Percentiles rank a stretch among this genome's conserved stretches.
Evolutionary conservation across 2,888 invertebrate genomes (phyloP).

Genomic region (Bombylius major): DNA sequence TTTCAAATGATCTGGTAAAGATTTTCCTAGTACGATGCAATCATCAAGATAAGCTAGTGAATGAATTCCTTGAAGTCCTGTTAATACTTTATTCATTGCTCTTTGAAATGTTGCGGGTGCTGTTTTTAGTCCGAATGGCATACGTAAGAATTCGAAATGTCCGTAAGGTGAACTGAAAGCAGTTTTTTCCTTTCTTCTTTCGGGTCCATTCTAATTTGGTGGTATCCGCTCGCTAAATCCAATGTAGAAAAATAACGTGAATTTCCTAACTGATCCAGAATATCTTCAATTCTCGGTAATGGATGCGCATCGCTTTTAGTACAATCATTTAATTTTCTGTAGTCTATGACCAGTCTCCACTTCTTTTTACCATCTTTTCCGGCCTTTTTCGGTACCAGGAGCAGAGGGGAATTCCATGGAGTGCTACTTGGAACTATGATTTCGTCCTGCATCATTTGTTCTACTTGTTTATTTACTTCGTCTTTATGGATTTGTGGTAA

Average conservation of each 20-base stretch:
- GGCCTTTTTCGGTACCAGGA: background rate
- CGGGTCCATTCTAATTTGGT: conserved; percentile 24
- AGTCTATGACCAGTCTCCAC: background rate
- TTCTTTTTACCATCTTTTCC: background rate
- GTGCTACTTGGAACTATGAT: conserved; percentile 19
- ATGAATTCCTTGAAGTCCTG: conserved; percentile 20
- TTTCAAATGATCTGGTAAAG: conserved; percentile 1
- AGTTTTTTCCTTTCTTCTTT: conserved; percentile 10
- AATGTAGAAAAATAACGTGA: conserved; percentile 25
- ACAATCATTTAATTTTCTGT: conserved; percentile 5
- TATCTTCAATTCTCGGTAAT: conserved; percentile 11
- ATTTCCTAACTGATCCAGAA: conserved; percentile 13
- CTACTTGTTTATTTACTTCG: background rate
- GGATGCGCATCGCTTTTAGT: conserved; percentile 9
- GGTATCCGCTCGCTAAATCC: conserved; percentile 30
- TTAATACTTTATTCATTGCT: conserved; percentile 27
- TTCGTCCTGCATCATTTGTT: conserved; percentile 18
- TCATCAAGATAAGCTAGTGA: conserved; percentile 8
- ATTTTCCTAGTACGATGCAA: conserved; percentile 11
- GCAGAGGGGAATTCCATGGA: conserved; percentile 12
- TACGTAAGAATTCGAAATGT: conserved; percentile 23
- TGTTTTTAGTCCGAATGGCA: background rate
- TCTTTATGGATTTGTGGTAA: background rate
- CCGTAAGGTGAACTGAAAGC: conserved; percentile 10
- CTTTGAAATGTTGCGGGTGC: conserved; percentile 16